phyloP scores from a whole-genome alignment of 2,113 vertebrate genomes.

The Penelope pileata region DNA sequence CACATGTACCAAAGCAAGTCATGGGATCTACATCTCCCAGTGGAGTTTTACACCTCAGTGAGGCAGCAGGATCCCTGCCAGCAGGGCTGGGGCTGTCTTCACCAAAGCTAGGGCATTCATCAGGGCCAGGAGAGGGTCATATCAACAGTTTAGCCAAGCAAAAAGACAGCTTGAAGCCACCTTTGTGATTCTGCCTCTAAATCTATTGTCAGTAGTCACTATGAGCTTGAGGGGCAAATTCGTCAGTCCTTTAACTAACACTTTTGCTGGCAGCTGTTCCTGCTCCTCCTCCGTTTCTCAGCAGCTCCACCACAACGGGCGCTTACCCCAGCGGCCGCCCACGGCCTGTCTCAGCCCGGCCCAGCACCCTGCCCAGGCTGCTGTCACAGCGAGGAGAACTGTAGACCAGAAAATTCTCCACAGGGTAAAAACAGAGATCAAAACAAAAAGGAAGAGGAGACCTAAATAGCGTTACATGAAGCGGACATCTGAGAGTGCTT shows the following conservation, averaged over 20 bases:
- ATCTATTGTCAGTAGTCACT: background rate
- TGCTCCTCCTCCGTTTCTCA: background rate
- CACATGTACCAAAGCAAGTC: background rate
- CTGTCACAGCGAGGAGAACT: no score
- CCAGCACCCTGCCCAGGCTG: background rate
- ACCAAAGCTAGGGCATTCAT: background rate
- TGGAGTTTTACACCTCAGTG: background rate
- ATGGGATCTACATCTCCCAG: background rate
- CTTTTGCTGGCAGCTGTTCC: background rate
- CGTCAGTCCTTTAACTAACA: background rate
- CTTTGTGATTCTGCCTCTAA: background rate
- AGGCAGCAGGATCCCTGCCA: background rate
- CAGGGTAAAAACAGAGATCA: background rate
- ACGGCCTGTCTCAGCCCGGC: accelerated
- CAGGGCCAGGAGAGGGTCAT: background rate
- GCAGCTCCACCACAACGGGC: background rate
- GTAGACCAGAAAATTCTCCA: background rate
- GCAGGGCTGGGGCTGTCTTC: background rate
- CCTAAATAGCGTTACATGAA: background rate
- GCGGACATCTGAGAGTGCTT: background rate
- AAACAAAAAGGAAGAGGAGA: background rate
- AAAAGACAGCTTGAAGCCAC: background rate
- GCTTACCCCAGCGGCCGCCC: accelerated
- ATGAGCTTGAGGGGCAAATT: background rate
- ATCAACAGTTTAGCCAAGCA: background rate